phyloP scores from a whole-genome alignment of 2,888 invertebrate species.

The Acrocera orbiculus region DNA sequence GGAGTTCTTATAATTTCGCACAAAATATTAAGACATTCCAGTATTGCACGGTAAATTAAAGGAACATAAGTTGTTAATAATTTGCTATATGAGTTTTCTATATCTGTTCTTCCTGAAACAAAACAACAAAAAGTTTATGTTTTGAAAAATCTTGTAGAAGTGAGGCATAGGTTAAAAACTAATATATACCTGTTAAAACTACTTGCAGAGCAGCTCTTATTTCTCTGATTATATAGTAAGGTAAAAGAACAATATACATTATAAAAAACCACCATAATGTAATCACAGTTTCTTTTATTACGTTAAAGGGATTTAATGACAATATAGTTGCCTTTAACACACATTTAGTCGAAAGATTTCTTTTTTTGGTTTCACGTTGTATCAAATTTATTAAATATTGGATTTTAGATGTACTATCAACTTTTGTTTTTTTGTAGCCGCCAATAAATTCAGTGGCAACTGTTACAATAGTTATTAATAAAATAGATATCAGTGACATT shows the following conservation, averaged over 20 bases:
- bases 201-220: constrained; percentile 21
- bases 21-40: constrained; percentile 23
- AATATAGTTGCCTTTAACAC: constrained; percentile 26
- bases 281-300: constrained; percentile 22
- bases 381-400: constrained; percentile 32
- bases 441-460: constrained; percentile 44
- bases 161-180: constrained; percentile 6
- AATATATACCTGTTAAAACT: constrained; percentile 15
- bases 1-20: constrained; percentile 26
- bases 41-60: constrained; percentile 21
- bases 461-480: constrained; percentile 45
- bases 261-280: constrained; percentile 22
- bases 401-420: constrained; percentile 32
- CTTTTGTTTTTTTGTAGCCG: constrained; percentile 31
- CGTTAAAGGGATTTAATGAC: constrained; percentile 32
- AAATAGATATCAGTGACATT: constrained; percentile 36
- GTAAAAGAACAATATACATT: constrained; percentile 11
- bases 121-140: background rate
- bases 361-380: constrained; percentile 24
- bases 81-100: constrained; percentile 20
- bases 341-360: constrained; percentile 26
- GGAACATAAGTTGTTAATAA: constrained; percentile 23
- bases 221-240: constrained; percentile 22
- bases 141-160: background rate
- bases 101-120: constrained; percentile 18